Conservation (phyloP, 2,797 vertebrate species). For the Cryptoprocta ferox region DNA sequence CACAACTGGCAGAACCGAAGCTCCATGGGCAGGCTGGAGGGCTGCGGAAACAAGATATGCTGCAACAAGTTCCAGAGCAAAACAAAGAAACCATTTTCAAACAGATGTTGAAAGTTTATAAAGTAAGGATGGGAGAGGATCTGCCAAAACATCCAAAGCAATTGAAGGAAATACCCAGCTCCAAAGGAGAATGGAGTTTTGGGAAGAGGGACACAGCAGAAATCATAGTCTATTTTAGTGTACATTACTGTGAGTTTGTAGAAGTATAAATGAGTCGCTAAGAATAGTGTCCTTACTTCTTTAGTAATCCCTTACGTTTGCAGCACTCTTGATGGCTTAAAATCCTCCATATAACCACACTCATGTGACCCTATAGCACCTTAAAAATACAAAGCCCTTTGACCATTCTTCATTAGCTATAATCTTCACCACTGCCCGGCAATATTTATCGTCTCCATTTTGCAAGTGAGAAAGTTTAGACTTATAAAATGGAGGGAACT, state of each 20-base stretch:
- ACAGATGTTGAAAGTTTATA: constrained; percentile 37
- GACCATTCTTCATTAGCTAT: background rate
- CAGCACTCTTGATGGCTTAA: constrained; percentile 26
- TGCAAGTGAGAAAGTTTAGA: constrained; percentile 14
- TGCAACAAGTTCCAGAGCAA: constrained; percentile 52
- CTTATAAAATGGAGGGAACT: background rate
- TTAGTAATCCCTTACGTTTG: background rate
- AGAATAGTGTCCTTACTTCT: background rate
- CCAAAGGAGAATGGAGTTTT: background rate
- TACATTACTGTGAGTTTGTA: background rate
- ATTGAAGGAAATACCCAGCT: background rate
- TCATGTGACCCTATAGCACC: background rate
- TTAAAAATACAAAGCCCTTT: background rate
- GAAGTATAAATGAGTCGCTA: background rate
- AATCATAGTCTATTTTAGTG: constrained; percentile 33
- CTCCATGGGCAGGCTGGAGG: constrained; percentile 41
- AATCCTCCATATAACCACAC: background rate
- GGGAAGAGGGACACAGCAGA: background rate
- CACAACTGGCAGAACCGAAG: constrained; percentile 45
- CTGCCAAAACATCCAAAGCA: background rate
- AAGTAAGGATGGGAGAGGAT: background rate
- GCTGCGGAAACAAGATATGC: constrained; percentile 68
- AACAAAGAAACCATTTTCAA: constrained; percentile 61
- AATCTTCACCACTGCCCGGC: background rate
- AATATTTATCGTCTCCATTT: background rate